Evolutionary conservation across 2,113 vertebrate genomes (phyloP).

Genomic region (Calyptommatus sinebrachiatus): DNA sequence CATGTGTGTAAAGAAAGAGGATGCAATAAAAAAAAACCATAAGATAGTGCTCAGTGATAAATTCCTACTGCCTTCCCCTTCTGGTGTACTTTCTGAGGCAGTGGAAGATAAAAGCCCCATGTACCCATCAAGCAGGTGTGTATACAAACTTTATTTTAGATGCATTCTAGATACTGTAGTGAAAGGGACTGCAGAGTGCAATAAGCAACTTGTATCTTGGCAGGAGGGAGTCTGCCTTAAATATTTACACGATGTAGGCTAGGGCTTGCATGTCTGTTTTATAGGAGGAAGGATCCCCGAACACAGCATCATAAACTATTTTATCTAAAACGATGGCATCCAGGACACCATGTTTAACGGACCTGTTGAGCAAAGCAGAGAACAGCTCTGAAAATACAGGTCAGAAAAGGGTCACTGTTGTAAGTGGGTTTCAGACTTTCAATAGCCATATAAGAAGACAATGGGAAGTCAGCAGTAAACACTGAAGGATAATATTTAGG

Average conservation of each 20-base stretch:
- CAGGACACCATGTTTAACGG: not conserved
- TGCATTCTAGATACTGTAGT: no score
- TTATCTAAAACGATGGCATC: not conserved
- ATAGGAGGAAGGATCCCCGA: not conserved
- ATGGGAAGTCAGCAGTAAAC: slow-evolving; percentile 71
- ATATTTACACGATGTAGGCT: not conserved
- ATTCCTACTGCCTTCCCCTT: no score
- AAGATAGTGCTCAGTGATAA: no score
- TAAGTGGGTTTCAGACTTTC: slow-evolving; percentile 65
- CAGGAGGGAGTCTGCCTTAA: not conserved
- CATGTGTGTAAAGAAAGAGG: no score
- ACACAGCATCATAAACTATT: not conserved
- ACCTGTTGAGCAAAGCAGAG: not conserved
- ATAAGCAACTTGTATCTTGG: no score
- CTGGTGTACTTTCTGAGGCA: no score
- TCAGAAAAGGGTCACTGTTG: slow-evolving; percentile 59
- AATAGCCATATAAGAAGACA: slow-evolving; percentile 66
- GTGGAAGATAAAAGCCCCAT: not conserved
- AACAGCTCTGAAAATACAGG: slow-evolving; percentile 40
- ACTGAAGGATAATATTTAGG: slow-evolving; percentile 77
- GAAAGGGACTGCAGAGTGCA: no score
- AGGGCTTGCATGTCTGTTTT: not conserved
- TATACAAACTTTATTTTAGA: not conserved
- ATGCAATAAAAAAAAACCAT: no score
- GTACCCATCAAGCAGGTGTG: not conserved